These are phyloP conservation scores for Drosophila sp. DNA, from an alignment of 1,140 invertebrate species.

Conservation along the genomic window DNA sequence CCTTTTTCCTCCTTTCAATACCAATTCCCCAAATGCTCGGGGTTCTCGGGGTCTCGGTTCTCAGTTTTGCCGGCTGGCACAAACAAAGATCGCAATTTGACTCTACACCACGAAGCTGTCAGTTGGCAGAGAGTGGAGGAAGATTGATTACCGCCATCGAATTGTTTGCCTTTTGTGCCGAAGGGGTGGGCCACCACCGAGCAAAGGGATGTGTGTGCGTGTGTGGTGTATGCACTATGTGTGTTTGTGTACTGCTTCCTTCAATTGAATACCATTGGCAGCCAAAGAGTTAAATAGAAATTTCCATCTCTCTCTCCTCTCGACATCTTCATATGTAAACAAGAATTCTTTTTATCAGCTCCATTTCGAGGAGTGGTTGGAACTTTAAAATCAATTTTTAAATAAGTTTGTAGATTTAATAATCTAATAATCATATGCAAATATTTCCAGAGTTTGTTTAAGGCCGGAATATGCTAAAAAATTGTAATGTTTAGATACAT, in stretches of 20 bases:
- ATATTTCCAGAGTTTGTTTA: no score
- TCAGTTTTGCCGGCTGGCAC: constrained; percentile 55
- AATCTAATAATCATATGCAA: constrained; percentile 7
- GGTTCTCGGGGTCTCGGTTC: constrained; percentile 39
- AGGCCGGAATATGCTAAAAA: no score
- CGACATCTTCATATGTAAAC: constrained; percentile 71
- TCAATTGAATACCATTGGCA: constrained; percentile 76
- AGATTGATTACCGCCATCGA: constrained; percentile 83
- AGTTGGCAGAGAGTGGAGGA: constrained; percentile 79
- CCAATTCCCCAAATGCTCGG: constrained; percentile 40
- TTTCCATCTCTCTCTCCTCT: constrained; percentile 40
- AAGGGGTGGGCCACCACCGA: constrained; percentile 13
- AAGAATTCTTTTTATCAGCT: constrained; percentile 42
- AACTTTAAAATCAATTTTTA: constrained; percentile 36
- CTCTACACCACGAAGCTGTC: constrained; percentile 83
- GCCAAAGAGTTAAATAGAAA: constrained; percentile 72
- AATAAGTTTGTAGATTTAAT: constrained; percentile 21
- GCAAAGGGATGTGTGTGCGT: not conserved
- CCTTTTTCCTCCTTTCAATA: not conserved
- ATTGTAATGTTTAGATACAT: no score
- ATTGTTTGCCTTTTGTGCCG: constrained; percentile 71
- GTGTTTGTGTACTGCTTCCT: constrained; percentile 38
- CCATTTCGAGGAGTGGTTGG: constrained; percentile 18
- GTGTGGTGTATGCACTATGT: constrained; percentile 19
- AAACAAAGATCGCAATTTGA: constrained; percentile 83